Evolutionary conservation across 2,888 invertebrate genomes (phyloP), one percentile per base, ranked within the genome.

Genomic region (Xestia sexstrigata): DNA sequence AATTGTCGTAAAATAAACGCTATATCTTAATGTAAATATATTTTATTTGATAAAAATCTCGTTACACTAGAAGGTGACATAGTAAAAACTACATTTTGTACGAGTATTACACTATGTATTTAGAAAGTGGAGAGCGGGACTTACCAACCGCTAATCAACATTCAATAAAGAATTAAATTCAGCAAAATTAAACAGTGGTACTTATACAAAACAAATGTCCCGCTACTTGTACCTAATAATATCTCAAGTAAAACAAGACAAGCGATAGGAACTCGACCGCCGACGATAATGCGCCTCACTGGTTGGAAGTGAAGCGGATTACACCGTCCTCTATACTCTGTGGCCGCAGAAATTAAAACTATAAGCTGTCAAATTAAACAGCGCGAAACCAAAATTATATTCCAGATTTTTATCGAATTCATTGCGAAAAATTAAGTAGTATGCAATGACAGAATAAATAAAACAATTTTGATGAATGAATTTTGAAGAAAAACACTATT

Each of bases 31-130:
- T 82, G 78, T 87, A 84, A 84, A 85, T 89, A 89, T 87, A 82
- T 83, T 87, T 89, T 85, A 84, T 86, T 86, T 88, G 86, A 85
- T 90, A 87, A 87, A 84, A 90, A 81, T 85, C 58, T 89, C 65
- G 84, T 85, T 88, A 93, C 82, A 87, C 95, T 95, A 96, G 95
- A 94, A 96, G 95, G 95, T 95, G 96, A 95, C 95, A 87, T 86
- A 89, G 86, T 88, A 88, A 93, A 88, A 93, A 91, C 90, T 94
- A 94, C 91, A 84, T 92, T 94, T 95, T 95, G 95, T 94, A 95
- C 93, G 94, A 86, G 85, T 89, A 85, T 87, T 82, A 77, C 74
- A 35, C 35, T 35, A 35, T 35, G 35, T 84, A 83, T 81, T 82
- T 76, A 60, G 76, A 71, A 78, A 76, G 79, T 66, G 74, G 69